Evolutionary conservation across 1,140 invertebrate species (phyloP).

Genomic region (Pentalonia nigronervosa): DNA sequence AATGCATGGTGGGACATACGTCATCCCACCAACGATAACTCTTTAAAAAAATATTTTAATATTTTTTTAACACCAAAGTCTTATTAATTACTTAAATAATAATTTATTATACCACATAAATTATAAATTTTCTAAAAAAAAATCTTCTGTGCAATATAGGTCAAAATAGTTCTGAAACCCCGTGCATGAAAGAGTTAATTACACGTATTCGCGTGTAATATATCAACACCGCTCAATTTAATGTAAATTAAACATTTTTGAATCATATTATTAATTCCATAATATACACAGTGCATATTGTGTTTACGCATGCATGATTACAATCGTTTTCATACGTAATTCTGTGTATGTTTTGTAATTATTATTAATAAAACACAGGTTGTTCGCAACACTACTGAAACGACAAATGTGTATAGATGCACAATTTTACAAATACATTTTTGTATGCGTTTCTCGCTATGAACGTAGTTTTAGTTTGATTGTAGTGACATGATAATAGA

Average conservation of each 20-base stretch:
- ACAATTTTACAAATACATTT: not conserved
- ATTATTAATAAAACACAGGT: not conserved
- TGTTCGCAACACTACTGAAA: too few relatives aligned
- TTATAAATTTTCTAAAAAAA: too few relatives aligned
- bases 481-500: not conserved
- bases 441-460: not conserved
- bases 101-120: too few relatives aligned
- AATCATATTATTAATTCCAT: not conserved
- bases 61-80: too few relatives aligned
- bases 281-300: not conserved
- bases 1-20: too few relatives aligned
- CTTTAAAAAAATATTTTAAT: too few relatives aligned
- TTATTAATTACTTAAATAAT: too few relatives aligned
- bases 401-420: too few relatives aligned
- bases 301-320: not conserved
- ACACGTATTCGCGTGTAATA: not conserved
- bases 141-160: too few relatives aligned
- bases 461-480: not conserved
- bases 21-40: too few relatives aligned
- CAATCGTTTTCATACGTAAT: not conserved
- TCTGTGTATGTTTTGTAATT: not conserved
- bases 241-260: not conserved
- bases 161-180: too few relatives aligned
- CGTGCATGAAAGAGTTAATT: too few relatives aligned
- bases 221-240: not conserved